Base-by-base conservation (phyloP, 2,797 vertebrate genomes). In the Manis javanica region DNA sequence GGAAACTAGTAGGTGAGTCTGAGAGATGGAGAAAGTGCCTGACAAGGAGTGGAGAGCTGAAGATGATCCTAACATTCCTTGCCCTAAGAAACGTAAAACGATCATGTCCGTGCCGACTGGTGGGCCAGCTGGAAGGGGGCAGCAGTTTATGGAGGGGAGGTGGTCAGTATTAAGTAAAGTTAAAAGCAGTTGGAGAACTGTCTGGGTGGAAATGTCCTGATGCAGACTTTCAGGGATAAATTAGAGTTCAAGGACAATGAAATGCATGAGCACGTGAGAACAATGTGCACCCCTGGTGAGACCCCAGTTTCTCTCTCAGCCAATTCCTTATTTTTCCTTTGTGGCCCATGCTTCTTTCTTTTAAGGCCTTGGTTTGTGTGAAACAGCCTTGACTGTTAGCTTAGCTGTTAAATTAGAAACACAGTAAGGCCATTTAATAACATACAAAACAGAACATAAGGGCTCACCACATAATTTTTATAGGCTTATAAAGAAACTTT, bases 321-420 rank as follows among this genome's bases (percentile, higher is more conserved):
- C 55, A 21, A 3, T 63, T 87, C 49, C 61, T 78, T 71, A 7
- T 15, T 78, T 84, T 95, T 75, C 68, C 39, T 34, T 86, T n/a
- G n/a, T 92, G 69, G 64, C 53, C 66, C 13, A 3, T 84, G 26
- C 46, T 89, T 16, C 53, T 68, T 84, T n/a, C 34, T 83, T 75
- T 83, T 81, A 14, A 75, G 75, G 11, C 63, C 18, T 69, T 74
- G 53, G 11, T 87, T 64, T 91, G 23, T 29, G 39, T 63, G 69
- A 90, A 86, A 34, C 37, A 49, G 11, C 14, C 37, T 91, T 86
- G 90, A 37, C 42, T 87, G 5, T 95, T 93, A 42, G 57, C 31
- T 85, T 39, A 39, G 37, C 37, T 39, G 37, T 39, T 94, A 94
- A 84, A 72, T 94, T 87, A 86, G 49, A 95, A 89, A 77, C 55